A percentile compares a stretch with the other conserved stretches of the same genome.
Conservation (phyloP, 2,113 vertebrate species). For the Macroglossus sobrinus region DNA sequence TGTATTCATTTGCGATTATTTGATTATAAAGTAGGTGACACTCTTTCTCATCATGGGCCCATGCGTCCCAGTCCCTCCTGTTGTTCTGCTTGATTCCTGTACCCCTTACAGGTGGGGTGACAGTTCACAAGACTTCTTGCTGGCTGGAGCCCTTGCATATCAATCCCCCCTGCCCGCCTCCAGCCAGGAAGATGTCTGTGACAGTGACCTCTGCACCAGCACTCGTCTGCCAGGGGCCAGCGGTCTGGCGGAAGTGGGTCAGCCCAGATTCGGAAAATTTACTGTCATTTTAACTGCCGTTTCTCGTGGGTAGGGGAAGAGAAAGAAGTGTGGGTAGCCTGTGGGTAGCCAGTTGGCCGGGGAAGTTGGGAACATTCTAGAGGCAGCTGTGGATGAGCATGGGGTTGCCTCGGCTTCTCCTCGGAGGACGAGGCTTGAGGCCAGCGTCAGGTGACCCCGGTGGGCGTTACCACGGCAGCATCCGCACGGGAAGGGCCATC, state of each 20-base stretch:
- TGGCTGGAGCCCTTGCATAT: background rate
- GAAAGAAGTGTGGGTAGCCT: background rate
- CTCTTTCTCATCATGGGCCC: background rate
- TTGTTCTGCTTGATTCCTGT: background rate
- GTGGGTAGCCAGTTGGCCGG: background rate
- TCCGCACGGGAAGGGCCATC: background rate
- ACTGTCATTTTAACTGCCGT: background rate
- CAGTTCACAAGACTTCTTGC: background rate
- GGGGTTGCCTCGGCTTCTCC: background rate
- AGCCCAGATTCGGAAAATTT: background rate
- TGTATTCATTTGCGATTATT: background rate
- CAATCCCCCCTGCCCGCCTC: background rate
- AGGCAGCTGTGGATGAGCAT: accelerated
- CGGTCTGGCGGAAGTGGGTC: background rate
- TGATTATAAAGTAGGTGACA: background rate
- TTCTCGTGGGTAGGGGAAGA: background rate
- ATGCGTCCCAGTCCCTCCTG: too few relatives aligned
- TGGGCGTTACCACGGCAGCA: background rate
- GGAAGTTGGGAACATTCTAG: background rate
- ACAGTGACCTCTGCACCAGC: background rate
- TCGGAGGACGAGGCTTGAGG: background rate
- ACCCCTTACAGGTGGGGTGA: background rate
- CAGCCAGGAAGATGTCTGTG: background rate
- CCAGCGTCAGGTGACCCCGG: background rate
- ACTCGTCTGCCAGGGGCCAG: background rate